Percentiles rank a stretch among this genome's conserved stretches.
Evolutionary conservation across 2,888 invertebrate genomes (phyloP).

Genomic region (Timema podura): DNA sequence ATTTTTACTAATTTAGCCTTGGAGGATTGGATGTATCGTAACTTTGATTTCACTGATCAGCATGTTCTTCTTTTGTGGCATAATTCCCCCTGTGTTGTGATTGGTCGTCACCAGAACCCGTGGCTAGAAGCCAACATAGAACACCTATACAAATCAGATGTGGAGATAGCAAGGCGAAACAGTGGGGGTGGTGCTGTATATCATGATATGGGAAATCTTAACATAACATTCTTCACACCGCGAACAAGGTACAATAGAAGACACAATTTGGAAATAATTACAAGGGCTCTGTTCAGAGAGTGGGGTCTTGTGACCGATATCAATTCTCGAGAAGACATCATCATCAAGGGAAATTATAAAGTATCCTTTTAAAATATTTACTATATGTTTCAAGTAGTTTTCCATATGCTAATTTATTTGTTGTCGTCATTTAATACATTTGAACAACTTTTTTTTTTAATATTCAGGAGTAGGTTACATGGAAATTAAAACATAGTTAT

Average conservation of each 20-base stretch:
- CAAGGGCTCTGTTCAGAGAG: slow-evolving; percentile 72
- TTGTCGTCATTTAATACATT: too few species aligned
- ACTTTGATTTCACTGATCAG: slow-evolving; percentile 76
- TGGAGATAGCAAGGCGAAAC: slow-evolving; percentile 80
- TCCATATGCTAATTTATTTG: too few species aligned
- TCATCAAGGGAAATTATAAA: slow-evolving; percentile 71
- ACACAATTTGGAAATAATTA: slow-evolving; percentile 83
- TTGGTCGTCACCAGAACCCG: slow-evolving; percentile 96
- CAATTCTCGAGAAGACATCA: slow-evolving; percentile 81
- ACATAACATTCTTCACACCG: slow-evolving; percentile 86
- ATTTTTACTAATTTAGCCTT: slow-evolving; percentile 91
- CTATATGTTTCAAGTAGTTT: too few species aligned
- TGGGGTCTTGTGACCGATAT: slow-evolving; percentile 75
- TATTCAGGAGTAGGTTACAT: too few species aligned
- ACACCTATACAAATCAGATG: slow-evolving; percentile 58
- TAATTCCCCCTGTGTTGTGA: slow-evolving; percentile 90
- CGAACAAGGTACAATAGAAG: slow-evolving; percentile 78
- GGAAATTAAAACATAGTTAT: too few species aligned
- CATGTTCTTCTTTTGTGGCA: slow-evolving; percentile 88
- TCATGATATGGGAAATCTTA: slow-evolving; percentile 91
- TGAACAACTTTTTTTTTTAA: too few species aligned
- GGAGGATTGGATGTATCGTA: slow-evolving; percentile 93
- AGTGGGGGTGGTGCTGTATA: slow-evolving; percentile 96
- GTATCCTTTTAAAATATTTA: slow-evolving; percentile 51
- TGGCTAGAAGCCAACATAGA: slow-evolving; percentile 87